Base-by-base conservation (phyloP, 2,797 vertebrate species). In the Linurgus olivaceus region DNA sequence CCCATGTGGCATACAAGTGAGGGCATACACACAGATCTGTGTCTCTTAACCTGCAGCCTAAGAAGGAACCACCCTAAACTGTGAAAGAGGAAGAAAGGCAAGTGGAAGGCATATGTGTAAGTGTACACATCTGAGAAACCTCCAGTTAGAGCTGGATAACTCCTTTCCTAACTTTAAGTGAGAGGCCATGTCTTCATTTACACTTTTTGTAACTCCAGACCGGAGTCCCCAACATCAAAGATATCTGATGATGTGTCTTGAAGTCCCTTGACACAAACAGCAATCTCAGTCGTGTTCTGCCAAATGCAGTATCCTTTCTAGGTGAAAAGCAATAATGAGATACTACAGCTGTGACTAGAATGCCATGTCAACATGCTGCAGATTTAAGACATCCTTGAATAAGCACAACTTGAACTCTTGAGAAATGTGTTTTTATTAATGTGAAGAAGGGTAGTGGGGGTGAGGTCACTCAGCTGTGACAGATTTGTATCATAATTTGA, bases 401-500 rank as follows among this genome's bases (percentile, higher is more conserved):
- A 81, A 84, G 26, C 37, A 48, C 47, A 84, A 51, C 35, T 63
- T 66, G 38, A 89, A 93, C 52, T 83, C 78, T 52, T 33, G 29
- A 79, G 24, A 51, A 87, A 82, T 67, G 26, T 82, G 44, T 25
- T 82, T 96, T 91, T 57, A 82, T 55, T 61, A 73, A 67, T 17
- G 26, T 63, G 63, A 75, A 75, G 42, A 78, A 70, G 28, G 17
- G 8, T 71, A 33, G 29, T 13, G 18, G 55, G 52, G 29, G 26
- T 66, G 75, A 95, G 66, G 81, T 79, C 59, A 61, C 38, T 93
- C 63, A 77, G 52, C 72, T 90, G 40, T 74, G 68, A 42, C 72
- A 94, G 78, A 88, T 89, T 85, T 80, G 42, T 94, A 83, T 85
- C 81, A 70, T 73, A 63, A 81, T 80, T 94, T 89, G 65, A 83